A percentile compares a stretch with the other conserved stretches of the same genome.
Conservation (phyloP, 2,113 vertebrate genomes). For the Ophiodon elongatus region DNA sequence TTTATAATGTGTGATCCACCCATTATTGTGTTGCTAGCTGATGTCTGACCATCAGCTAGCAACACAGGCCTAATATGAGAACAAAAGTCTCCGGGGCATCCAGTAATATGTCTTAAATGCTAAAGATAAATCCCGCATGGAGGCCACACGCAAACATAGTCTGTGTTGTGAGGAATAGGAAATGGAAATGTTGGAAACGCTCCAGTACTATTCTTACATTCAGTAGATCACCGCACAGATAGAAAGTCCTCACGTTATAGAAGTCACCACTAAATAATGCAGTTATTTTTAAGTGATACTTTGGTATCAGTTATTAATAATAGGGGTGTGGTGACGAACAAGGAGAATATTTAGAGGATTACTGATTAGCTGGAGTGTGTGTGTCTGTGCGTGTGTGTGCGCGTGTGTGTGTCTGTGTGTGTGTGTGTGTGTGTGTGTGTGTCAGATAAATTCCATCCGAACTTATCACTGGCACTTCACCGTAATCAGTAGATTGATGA, state of each 20-base stretch:
- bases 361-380: not conserved
- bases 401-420: constrained; percentile 30
- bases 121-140: not conserved
- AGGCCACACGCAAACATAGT: not conserved
- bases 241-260: not conserved
- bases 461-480: constrained; percentile 62
- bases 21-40: not conserved
- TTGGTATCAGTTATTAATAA: constrained; percentile 11
- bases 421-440: constrained; percentile 23
- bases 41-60: not conserved
- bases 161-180: not conserved
- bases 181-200: not conserved
- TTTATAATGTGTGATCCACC: not conserved
- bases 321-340: constrained; percentile 3
- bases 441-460: constrained; percentile 55
- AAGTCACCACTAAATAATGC: constrained; percentile 53
- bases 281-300: constrained; percentile 47
- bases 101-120: not conserved
- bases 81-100: not conserved
- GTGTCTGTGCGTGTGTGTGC: not conserved
- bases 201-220: constrained; percentile 47
- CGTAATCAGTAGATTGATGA: constrained; percentile 80
- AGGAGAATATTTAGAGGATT: constrained; percentile 8
- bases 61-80: not conserved
- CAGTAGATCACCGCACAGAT: constrained; percentile 9